Percentiles rank a stretch among this genome's conserved stretches.
Conservation (phyloP, 2,113 vertebrate genomes). For the Anhinga rufa region DNA sequence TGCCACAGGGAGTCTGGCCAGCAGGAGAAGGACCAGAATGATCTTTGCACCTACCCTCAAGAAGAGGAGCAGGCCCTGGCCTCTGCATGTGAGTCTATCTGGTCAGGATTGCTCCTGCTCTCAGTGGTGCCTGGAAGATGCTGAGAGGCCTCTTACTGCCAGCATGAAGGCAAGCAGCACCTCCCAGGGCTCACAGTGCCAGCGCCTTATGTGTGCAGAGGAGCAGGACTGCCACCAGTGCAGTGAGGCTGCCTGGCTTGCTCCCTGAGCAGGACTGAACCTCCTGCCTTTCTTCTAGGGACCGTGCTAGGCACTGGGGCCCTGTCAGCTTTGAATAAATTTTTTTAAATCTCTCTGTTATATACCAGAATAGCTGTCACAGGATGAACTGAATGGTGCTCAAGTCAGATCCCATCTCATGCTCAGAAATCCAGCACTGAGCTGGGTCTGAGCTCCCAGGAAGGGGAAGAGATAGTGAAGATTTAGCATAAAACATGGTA, state of each 20-base stretch:
- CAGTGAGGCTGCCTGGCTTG: not conserved
- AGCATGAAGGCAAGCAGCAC: not conserved
- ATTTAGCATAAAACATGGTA: not conserved
- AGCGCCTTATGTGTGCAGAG: not conserved
- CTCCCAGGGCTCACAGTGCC: not conserved
- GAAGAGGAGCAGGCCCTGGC: not conserved
- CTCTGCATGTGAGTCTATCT: not conserved
- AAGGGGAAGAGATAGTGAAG: not conserved
- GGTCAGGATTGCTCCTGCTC: not conserved
- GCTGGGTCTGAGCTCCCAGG: not conserved
- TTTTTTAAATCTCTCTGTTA: not conserved
- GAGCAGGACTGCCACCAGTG: not conserved
- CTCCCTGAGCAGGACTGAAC: not conserved
- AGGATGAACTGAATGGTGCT: not conserved
- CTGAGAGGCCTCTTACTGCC: not conserved
- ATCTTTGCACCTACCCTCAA: not conserved
- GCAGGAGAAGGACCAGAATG: not conserved
- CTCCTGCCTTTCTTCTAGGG: not conserved
- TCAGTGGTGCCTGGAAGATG: not conserved
- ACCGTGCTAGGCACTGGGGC: not conserved
- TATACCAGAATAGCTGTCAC: not conserved
- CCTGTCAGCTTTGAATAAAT: not conserved
- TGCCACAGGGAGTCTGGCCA: not conserved
- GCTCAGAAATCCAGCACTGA: not conserved
- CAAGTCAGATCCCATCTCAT: not conserved